These are phyloP conservation scores for Echiichthys vipera DNA, from an alignment of 2,797 vertebrate genomes.

Conservation along the genomic window DNA sequence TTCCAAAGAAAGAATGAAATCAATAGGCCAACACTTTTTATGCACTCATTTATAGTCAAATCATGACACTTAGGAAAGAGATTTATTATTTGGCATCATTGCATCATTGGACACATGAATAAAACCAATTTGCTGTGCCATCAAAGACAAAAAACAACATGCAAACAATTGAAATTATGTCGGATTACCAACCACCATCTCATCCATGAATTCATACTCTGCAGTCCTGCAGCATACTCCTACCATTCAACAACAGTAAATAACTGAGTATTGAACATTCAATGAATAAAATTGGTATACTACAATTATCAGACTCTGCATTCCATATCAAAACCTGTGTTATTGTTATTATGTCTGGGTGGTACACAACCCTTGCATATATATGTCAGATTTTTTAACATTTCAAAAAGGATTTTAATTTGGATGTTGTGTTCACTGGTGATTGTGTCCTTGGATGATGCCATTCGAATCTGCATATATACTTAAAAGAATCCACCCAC, in stretches of 20 bases:
- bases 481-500: too few relatives aligned
- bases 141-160: constrained; percentile 27
- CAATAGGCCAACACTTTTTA: constrained; percentile 60
- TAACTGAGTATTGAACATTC: constrained; percentile 5
- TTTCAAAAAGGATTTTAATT: neutral
- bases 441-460: neutral
- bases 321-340: neutral
- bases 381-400: neutral
- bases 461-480: too few relatives aligned
- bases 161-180: constrained; percentile 27
- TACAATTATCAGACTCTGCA: neutral
- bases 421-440: neutral
- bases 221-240: neutral
- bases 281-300: constrained; percentile 4
- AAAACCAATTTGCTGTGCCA: constrained; percentile 18
- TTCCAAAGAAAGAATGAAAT: constrained; percentile 58
- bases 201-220: neutral
- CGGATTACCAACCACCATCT: constrained; percentile 23
- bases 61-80: constrained; percentile 53
- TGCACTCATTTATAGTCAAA: constrained; percentile 60
- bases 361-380: neutral
- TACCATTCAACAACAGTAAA: neutral
- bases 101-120: constrained; percentile 46
- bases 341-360: neutral
- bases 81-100: constrained; percentile 50